These are phyloP conservation scores for Tolypeutes matacus DNA, from an alignment of 2,797 vertebrate species.

Conservation along the genomic window DNA sequence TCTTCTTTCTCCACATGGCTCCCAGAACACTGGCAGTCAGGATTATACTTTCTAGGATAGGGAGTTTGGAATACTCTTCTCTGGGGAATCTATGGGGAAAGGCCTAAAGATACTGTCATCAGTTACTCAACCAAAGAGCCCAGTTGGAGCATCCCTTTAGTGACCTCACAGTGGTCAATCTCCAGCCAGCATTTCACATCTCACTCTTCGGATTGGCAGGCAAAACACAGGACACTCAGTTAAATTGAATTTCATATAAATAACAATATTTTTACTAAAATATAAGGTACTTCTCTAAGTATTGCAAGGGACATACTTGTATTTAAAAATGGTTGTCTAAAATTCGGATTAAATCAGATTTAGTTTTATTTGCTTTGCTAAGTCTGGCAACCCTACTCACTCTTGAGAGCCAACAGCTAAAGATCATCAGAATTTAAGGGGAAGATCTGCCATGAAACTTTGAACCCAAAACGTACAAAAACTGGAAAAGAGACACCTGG, in stretches of 20 bases:
- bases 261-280: neutral
- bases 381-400: neutral
- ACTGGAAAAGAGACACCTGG: neutral
- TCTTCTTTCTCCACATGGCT: neutral
- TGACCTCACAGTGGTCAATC: neutral
- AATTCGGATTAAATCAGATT: neutral
- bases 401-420: neutral
- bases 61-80: constrained; percentile 10
- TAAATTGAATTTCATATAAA: constrained; percentile 43
- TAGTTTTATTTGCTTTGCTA: constrained; percentile 34
- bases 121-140: constrained; percentile 3
- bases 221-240: too few relatives aligned
- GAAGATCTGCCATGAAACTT: neutral
- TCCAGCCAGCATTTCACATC: neutral
- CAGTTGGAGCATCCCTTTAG: neutral
- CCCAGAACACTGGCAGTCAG: neutral
- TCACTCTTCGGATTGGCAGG: neutral
- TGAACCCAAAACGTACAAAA: neutral
- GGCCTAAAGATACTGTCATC: neutral
- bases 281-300: neutral
- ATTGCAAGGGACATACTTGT: neutral
- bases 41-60: neutral
- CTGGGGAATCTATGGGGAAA: neutral
- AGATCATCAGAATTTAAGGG: constrained; percentile 11
- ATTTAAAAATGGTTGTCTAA: neutral